Percentiles rank a stretch among this genome's conserved stretches.
These are phyloP conservation scores for Lepidurus couesii DNA, from an alignment of 1,140 invertebrate genomes.

Conservation along the genomic window DNA sequence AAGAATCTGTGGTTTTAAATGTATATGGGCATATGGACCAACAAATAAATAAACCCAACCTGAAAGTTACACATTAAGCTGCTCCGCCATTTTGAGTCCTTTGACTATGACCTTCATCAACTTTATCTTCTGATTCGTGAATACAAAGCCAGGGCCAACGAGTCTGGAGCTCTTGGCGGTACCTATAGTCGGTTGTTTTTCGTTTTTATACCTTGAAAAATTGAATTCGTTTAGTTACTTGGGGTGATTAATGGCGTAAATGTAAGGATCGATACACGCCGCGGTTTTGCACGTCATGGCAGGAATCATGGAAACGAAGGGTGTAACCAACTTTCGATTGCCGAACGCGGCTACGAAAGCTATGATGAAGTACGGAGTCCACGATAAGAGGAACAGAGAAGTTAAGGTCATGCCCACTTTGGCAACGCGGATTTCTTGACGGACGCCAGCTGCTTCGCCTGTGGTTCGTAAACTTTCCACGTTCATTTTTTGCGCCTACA, in stretches of 20 bases:
- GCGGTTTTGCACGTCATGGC: conserved; percentile 41
- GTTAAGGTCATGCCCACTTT: conserved; percentile 40
- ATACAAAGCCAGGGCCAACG: conserved; percentile 64
- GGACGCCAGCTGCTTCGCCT: conserved; percentile 37
- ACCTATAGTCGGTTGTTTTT: background rate
- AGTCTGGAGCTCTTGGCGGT: conserved; percentile 58
- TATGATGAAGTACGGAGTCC: conserved; percentile 42
- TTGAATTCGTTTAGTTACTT: conserved; percentile 33
- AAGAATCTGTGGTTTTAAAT: too few relatives aligned
- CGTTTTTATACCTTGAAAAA: background rate
- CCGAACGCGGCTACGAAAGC: conserved; percentile 43
- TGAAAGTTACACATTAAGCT: background rate
- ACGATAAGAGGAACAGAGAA: conserved; percentile 41
- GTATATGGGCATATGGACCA: too few relatives aligned
- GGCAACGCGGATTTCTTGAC: conserved; percentile 38
- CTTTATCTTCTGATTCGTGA: conserved; percentile 48
- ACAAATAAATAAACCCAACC: too few relatives aligned
- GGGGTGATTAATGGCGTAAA: conserved; percentile 40
- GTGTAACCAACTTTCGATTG: conserved; percentile 37
- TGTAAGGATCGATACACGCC: conserved; percentile 42
- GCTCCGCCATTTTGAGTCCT: background rate
- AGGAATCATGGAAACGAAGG: conserved; percentile 41
- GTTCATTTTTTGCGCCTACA: conserved; percentile 44
- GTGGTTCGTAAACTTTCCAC: conserved; percentile 40
- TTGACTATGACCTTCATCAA: conserved; percentile 39